Percentiles rank a stretch among this genome's conserved stretches.
phyloP scores from a whole-genome alignment of 2,797 vertebrate species.

The Pteronotus mesoamericanus region DNA sequence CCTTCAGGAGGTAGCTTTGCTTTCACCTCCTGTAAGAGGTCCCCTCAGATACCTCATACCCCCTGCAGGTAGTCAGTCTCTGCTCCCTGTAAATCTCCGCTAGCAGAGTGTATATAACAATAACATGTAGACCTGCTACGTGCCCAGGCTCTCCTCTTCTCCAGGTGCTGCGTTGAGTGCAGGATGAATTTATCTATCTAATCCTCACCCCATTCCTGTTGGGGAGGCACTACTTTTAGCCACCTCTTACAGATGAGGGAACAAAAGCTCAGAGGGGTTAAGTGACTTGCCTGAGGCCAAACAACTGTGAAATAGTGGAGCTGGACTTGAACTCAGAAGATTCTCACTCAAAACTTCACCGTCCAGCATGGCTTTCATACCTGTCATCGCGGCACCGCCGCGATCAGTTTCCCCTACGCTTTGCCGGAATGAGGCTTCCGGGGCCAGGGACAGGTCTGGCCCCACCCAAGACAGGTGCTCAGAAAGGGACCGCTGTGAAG shows the following conservation, averaged over 20 bases:
- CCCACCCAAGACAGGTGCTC: background rate
- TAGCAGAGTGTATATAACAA: background rate
- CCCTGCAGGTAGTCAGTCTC: background rate
- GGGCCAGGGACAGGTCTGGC: background rate
- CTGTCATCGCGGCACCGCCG: background rate
- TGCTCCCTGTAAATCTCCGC: background rate
- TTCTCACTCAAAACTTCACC: background rate
- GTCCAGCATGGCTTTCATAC: background rate
- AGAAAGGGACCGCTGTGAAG: background rate
- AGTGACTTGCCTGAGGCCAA: background rate
- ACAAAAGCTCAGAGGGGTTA: slow-evolving; percentile 3
- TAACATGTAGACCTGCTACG: background rate
- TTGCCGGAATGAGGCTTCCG: background rate
- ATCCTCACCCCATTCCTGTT: background rate
- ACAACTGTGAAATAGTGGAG: background rate
- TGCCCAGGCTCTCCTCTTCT: background rate
- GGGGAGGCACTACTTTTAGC: background rate
- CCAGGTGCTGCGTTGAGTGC: background rate
- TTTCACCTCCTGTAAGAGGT: background rate
- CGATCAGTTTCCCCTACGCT: background rate
- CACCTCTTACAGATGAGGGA: background rate
- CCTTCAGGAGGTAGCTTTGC: background rate
- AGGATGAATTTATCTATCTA: background rate
- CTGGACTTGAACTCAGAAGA: background rate
- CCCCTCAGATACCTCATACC: accelerated